Percentiles rank a stretch among this genome's conserved stretches.
Evolutionary conservation across 2,888 invertebrate species (phyloP).

Genomic region (Eupithecia inturbata): DNA sequence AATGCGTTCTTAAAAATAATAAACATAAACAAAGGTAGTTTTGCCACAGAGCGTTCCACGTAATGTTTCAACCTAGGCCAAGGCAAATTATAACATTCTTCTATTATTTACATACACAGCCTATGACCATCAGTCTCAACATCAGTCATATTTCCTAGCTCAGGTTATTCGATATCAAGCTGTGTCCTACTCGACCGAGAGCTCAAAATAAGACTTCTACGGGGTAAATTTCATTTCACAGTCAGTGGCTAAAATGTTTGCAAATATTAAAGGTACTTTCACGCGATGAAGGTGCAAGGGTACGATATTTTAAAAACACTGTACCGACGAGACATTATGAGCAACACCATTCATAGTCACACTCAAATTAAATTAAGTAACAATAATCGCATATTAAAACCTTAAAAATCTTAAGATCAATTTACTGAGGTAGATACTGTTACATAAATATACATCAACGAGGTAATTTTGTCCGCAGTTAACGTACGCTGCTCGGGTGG

Average conservation of each 20-base stretch:
- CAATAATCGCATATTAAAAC: conserved; percentile 79
- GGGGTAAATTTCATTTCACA: conserved; percentile 80
- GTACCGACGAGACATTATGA: conserved; percentile 73
- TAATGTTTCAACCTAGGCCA: conserved; percentile 80
- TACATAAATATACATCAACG: conserved; percentile 80
- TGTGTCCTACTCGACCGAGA: conserved; percentile 73
- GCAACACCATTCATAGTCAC: conserved; percentile 76
- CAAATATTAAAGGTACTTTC: conserved; percentile 66
- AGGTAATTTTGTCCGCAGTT: conserved; percentile 78
- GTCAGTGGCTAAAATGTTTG: conserved; percentile 69
- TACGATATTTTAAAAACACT: conserved; percentile 72
- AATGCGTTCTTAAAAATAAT: conserved; percentile 46
- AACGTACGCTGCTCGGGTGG: conserved; percentile 55
- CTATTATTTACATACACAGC: conserved; percentile 83
- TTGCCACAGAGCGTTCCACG: conserved; percentile 76
- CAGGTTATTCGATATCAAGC: conserved; percentile 72
- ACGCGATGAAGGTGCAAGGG: conserved; percentile 65
- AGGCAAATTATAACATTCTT: conserved; percentile 80
- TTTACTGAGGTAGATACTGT: conserved; percentile 81
- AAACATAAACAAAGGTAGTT: conserved; percentile 58
- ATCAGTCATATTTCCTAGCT: conserved; percentile 76
- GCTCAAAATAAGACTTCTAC: conserved; percentile 73
- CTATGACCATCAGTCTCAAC: conserved; percentile 83
- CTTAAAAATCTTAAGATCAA: conserved; percentile 83
- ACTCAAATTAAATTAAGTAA: conserved; percentile 80